Evolutionary conservation across 2,113 vertebrate genomes (phyloP), one percentile per base, ranked within the genome.

Genomic region (Gnathonemus echidnorhynchus): DNA sequence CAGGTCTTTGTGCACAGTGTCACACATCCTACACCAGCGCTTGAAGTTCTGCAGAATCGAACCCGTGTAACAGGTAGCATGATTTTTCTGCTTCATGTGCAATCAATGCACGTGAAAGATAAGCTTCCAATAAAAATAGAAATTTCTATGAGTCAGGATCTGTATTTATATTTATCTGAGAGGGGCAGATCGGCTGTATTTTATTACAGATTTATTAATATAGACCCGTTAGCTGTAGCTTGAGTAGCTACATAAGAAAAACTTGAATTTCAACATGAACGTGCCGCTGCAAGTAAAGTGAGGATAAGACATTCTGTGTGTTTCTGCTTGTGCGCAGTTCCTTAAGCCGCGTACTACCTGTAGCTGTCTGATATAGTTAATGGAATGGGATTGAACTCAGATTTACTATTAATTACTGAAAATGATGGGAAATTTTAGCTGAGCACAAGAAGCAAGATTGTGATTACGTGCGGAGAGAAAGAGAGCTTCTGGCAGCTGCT

Each of bases 401-500:
- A 85, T 48, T 48, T n/a, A 85, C 83, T 49, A 49, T 85, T 8
- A 13, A 50, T 15, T 31, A 77, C 48, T 27, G 13, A 86, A 21
- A 86, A 48, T 10, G 53, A 87, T 52, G 77, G 45, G 77, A 88
- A 35, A 85, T 83, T 88, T 15, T 42, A 11, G 39, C 70, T 31
- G 80, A 56, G 88, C 46, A 49, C 85, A 88, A 62, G 35, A 24
- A 56, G 86, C 17, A 1, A n/a, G 53, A 50, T 39, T 58, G 88
- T 58, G 90, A 83, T 84, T 66, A 66, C 45, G 35, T 74, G 74
- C 31, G 27, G 15, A 48, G 77, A 17, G 90, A 56, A 90, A 86
- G 66, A 84, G 66, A 48, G 49, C 90, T 83, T 87, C 52, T 3
- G 48, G 35, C 86, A 90, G 87, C 90, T 89, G 90, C 74, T 88